These are phyloP conservation scores for Lumbricus terrestris DNA, from an alignment of 2,888 invertebrate genomes.

Conservation along the genomic window DNA sequence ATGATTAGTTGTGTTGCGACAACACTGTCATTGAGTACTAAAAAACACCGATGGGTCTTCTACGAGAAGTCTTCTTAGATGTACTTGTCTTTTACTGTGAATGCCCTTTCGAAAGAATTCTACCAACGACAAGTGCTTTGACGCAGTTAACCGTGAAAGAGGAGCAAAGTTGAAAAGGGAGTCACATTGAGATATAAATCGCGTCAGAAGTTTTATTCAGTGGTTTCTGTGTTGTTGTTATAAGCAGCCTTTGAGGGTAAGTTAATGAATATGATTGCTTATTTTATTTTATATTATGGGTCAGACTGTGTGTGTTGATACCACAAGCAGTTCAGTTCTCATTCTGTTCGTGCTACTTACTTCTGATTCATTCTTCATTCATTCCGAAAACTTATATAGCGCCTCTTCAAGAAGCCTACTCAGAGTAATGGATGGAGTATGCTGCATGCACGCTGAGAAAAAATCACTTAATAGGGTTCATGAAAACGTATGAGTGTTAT, in stretches of 20 bases:
- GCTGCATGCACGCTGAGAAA: not conserved
- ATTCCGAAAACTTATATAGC: no score
- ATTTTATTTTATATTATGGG: not conserved
- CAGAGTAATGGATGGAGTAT: not conserved
- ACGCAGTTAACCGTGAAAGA: not conserved
- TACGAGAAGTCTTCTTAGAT: no score
- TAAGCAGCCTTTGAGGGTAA: not conserved
- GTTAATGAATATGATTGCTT: not conserved
- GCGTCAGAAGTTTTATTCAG: not conserved
- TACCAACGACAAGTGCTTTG: not conserved
- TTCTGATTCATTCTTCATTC: no score
- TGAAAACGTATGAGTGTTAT: no score
- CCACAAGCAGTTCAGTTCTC: not conserved
- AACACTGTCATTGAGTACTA: no score
- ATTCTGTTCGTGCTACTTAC: no score
- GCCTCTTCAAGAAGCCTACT: no score
- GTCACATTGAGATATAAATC: not conserved
- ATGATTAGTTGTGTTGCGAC: not conserved
- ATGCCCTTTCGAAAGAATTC: not conserved
- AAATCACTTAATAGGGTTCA: not conserved
- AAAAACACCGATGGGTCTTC: no score
- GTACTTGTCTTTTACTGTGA: not conserved
- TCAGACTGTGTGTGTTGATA: not conserved
- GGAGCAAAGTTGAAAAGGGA: not conserved
- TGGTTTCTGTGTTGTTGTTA: not conserved